Percentiles rank a stretch among this genome's conserved stretches.
phyloP scores from a whole-genome alignment of 2,797 vertebrate species.

The Okamejei kenojei region DNA sequence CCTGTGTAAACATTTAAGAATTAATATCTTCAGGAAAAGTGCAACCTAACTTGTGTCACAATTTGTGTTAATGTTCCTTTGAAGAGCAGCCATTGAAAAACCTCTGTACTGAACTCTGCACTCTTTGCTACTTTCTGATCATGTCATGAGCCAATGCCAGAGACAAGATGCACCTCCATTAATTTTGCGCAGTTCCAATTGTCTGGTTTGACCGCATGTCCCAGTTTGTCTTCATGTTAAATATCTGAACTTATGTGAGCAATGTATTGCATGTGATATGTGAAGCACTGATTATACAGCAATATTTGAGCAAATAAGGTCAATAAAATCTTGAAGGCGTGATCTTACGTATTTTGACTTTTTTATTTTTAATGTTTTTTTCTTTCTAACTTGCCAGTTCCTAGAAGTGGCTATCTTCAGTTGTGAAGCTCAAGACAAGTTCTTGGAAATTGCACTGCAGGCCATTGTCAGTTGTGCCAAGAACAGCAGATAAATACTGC shows the following conservation, averaged over 20 bases:
- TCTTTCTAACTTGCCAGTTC: neutral
- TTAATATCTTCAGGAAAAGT: neutral
- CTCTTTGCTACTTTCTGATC: neutral
- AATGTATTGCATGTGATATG: constrained; percentile 40
- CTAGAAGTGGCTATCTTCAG: neutral
- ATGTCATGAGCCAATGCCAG: neutral
- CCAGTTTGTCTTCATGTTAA: constrained; percentile 35
- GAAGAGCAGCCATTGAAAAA: neutral
- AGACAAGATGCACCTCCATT: neutral
- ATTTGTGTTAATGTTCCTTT: neutral
- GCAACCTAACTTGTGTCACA: neutral
- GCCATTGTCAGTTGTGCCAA: neutral
- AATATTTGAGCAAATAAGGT: constrained; percentile 43
- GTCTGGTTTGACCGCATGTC: constrained; percentile 27
- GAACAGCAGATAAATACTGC: neutral
- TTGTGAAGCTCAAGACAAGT: neutral
- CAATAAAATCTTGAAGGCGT: constrained; percentile 40
- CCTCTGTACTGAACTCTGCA: neutral
- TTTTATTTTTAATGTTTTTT: neutral
- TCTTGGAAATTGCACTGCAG: neutral
- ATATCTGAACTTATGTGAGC: constrained; percentile 17
- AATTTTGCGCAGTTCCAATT: neutral
- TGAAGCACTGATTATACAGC: constrained; percentile 40
- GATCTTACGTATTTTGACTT: neutral
- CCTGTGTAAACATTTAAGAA: neutral